Conservation (phyloP, 92 coral and sea anemone genomes). For the Nematostella vectensis region DNA sequence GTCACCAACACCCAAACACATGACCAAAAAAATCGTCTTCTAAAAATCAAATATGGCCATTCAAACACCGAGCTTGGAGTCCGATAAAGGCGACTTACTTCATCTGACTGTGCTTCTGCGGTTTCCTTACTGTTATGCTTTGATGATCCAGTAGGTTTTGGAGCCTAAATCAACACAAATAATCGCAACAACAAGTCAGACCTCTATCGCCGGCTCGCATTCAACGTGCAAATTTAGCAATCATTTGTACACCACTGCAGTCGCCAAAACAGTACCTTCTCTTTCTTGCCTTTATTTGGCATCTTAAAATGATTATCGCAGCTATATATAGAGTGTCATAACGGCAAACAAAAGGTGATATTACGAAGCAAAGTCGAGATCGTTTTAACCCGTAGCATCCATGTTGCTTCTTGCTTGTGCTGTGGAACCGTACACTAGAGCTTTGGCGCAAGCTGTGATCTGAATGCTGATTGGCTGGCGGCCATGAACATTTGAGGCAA, state of each 20-base stretch:
- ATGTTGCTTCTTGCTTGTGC: conserved; percentile 33
- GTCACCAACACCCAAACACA: conserved; percentile 42
- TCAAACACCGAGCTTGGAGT: conserved; percentile 9
- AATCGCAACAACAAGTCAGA: conserved; percentile 14
- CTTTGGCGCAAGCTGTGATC: conserved; percentile 39
- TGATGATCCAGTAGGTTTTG: conserved; percentile 57
- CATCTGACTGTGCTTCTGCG: conserved; percentile 56
- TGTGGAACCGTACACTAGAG: conserved; percentile 26
- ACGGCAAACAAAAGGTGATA: conserved; percentile 7
- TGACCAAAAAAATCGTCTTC: background rate
- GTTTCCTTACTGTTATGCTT: conserved; percentile 71
- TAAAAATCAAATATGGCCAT: conserved; percentile 25
- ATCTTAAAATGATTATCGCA: conserved; percentile 27
- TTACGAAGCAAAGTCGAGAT: conserved; percentile 16
- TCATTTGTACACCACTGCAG: background rate
- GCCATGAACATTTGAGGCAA: conserved; percentile 13
- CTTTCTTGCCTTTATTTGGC: conserved; percentile 96
- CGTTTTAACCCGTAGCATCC: conserved; percentile 8
- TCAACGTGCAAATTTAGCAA: conserved; percentile 15
- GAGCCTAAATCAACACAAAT: conserved; percentile 51
- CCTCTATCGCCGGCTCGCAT: conserved; percentile 7
- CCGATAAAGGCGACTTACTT: conserved; percentile 32
- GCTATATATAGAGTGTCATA: conserved; percentile 25
- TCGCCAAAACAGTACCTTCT: conserved; percentile 55
- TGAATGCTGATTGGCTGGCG: conserved; percentile 51